A percentile compares a stretch with the other conserved stretches of the same genome.
These are phyloP conservation scores for Trinorchestia longiramus DNA, from an alignment of 1,140 invertebrate genomes.

Conservation along the genomic window DNA sequence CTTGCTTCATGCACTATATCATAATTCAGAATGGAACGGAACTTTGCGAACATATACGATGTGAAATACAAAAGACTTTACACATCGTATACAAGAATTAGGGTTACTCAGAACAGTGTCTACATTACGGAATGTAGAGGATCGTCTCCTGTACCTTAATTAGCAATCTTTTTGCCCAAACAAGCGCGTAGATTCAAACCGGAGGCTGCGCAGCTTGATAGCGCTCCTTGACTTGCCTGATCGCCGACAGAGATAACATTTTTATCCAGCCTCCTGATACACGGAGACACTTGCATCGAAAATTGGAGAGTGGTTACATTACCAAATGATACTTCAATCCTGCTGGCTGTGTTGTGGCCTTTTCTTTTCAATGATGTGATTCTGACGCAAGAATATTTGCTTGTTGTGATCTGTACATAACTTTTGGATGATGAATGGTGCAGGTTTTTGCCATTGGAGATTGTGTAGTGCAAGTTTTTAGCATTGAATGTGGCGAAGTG, in stretches of 20 bases:
- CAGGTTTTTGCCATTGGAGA: no score
- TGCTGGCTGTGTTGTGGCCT: background rate
- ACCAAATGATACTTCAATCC: background rate
- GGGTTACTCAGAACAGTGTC: slow-evolving; percentile 4
- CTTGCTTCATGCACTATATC: background rate
- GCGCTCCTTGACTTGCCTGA: background rate
- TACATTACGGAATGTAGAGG: background rate
- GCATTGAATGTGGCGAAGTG: no score
- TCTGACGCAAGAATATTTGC: background rate
- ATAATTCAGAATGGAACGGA: background rate
- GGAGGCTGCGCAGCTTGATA: slow-evolving; percentile 26
- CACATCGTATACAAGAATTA: background rate
- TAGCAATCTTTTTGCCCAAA: background rate
- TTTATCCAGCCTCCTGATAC: background rate
- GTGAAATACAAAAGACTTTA: background rate
- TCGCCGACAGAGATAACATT: background rate
- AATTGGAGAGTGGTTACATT: background rate
- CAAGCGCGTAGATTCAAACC: background rate
- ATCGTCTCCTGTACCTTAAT: slow-evolving; percentile 4
- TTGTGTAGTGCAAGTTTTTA: no score
- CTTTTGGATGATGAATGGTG: no score
- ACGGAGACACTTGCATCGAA: background rate
- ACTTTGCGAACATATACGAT: background rate
- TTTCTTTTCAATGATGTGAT: background rate
- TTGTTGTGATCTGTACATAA: no score